These are phyloP conservation scores for Drosophila nebulosa DNA, from an alignment of 1,140 invertebrate species.

Conservation along the genomic window DNA sequence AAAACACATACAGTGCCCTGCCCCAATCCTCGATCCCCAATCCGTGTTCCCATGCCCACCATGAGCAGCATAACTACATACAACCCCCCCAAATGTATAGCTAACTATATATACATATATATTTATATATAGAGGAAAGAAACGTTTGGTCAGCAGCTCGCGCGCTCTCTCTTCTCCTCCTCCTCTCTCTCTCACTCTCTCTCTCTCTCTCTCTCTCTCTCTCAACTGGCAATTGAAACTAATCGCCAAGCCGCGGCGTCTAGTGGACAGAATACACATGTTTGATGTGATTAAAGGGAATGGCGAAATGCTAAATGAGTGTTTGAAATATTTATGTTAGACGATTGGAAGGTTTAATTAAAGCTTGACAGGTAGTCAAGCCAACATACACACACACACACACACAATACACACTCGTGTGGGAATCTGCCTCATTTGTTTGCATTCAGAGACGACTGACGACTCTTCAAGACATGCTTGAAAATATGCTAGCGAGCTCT, in stretches of 20 bases:
- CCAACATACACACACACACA: too few species aligned
- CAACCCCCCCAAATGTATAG: not conserved
- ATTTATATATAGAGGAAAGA: too few species aligned
- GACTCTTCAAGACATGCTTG: slow-evolving; percentile 15
- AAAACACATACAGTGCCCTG: slow-evolving; percentile 20
- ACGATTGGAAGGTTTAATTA: slow-evolving; percentile 49
- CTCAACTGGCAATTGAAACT: slow-evolving; percentile 60
- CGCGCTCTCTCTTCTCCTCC: too few species aligned
- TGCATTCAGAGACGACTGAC: slow-evolving; percentile 29
- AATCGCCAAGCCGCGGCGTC: slow-evolving; percentile 42
- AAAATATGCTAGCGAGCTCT: slow-evolving; percentile 8
- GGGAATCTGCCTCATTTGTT: slow-evolving; percentile 36
- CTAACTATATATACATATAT: too few species aligned
- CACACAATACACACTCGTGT: too few species aligned
- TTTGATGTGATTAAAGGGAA: slow-evolving; percentile 38
- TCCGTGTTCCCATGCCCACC: not conserved
- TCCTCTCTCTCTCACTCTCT: not conserved
- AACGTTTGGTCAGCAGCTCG: not conserved
- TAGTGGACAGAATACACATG: slow-evolving; percentile 15
- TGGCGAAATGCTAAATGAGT: not conserved
- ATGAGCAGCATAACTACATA: not conserved
- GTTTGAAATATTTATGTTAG: slow-evolving; percentile 36
- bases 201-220: slow-evolving; percentile 11
- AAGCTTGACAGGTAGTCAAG: slow-evolving; percentile 34
- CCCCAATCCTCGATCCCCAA: not conserved